Evolutionary conservation across 2,113 vertebrate species (phyloP).

Genomic region (Lethenteron camtschaticum): DNA sequence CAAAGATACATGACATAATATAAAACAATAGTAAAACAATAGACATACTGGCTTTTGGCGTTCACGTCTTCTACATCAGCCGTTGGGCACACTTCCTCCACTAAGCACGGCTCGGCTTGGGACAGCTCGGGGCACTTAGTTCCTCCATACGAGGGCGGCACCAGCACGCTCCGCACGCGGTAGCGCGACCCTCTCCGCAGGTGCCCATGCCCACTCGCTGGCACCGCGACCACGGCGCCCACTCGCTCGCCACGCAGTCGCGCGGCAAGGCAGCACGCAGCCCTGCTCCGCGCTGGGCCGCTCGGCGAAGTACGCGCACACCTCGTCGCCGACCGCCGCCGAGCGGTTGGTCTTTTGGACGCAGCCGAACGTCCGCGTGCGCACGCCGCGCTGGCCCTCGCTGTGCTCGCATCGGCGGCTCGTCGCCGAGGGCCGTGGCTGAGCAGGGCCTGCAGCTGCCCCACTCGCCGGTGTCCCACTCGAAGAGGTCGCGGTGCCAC

Average conservation of each 20-base stretch:
- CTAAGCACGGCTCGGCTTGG: slow-evolving; percentile 50
- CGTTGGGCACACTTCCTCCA: too few relatives aligned
- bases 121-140: slow-evolving; percentile 61
- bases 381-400: slow-evolving; percentile 65
- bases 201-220: slow-evolving; percentile 28
- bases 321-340: slow-evolving; percentile 40
- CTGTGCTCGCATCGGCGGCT: slow-evolving; percentile 28
- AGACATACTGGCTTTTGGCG: too few relatives aligned
- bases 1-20: too few relatives aligned
- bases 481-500: slow-evolving; percentile 83
- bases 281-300: slow-evolving; percentile 77
- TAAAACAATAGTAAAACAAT: too few relatives aligned
- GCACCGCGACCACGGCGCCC: slow-evolving; percentile 65
- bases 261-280: slow-evolving; percentile 71
- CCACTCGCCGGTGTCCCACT: slow-evolving; percentile 66
- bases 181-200: slow-evolving; percentile 57
- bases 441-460: slow-evolving; percentile 50
- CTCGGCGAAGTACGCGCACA: slow-evolving; percentile 89
- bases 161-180: slow-evolving; percentile 47
- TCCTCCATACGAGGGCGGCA: slow-evolving; percentile 56
- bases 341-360: slow-evolving; percentile 38
- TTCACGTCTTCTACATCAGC: too few relatives aligned
- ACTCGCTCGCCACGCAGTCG: slow-evolving; percentile 66
- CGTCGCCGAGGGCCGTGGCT: slow-evolving; percentile 26
- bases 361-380: slow-evolving; percentile 55